phyloP scores from a whole-genome alignment of 2,888 invertebrate species.

The Xestia sexstrigata region DNA sequence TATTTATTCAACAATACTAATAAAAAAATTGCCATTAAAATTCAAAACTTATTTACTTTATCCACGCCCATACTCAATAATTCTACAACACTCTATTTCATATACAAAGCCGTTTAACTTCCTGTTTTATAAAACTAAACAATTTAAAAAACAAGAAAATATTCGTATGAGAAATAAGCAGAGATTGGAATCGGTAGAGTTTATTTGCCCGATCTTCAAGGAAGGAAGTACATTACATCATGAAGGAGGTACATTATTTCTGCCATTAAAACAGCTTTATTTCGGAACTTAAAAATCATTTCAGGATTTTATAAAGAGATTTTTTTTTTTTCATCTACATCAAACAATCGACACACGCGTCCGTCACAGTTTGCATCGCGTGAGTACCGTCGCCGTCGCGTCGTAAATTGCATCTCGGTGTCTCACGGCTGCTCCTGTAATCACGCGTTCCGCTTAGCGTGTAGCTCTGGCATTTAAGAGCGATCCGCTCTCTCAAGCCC shows the following conservation, averaged over 20 bases:
- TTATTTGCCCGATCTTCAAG: no score
- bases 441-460: no score
- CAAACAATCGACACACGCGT: neutral
- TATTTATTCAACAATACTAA: neutral
- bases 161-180: neutral
- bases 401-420: neutral
- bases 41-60: neutral
- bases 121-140: neutral
- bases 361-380: neutral
- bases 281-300: no score
- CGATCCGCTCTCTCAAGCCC: constrained; percentile 56
- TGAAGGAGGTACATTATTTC: no score
- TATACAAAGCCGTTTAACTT: neutral
- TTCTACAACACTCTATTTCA: neutral
- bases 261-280: no score
- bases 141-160: neutral
- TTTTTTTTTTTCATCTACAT: no score
- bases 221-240: no score
- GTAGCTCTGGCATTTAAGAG: neutral
- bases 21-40: neutral
- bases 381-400: neutral
- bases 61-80: neutral
- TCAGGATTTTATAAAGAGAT: no score
- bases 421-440: no score
- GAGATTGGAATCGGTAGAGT: no score